Conservation (phyloP, 1,140 invertebrate genomes). For the Maconellicoccus hirsutus region DNA sequence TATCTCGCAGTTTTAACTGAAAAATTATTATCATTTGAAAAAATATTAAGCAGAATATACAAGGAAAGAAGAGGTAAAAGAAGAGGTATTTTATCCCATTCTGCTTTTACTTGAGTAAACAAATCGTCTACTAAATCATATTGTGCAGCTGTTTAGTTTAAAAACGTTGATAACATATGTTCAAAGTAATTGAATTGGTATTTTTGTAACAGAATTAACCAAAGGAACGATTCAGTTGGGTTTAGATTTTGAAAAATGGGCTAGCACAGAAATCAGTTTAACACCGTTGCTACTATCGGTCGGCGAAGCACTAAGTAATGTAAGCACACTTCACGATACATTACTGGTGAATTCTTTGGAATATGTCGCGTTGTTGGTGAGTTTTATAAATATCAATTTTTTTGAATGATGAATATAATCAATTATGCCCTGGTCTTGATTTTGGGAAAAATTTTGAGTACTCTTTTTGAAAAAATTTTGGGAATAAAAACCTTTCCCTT, state of each 20-base stretch:
- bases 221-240: neutral
- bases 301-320: neutral
- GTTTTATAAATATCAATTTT: neutral
- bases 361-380: neutral
- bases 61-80: constrained; percentile 28
- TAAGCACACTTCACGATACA: neutral
- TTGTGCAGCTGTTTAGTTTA: neutral
- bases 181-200: neutral
- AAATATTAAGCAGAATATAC: constrained; percentile 25
- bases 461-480: too few relatives aligned
- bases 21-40: constrained; percentile 26
- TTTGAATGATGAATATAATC: neutral
- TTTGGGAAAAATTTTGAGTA: too few relatives aligned
- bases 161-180: neutral
- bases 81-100: constrained; percentile 22
- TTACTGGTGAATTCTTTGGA: neutral
- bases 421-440: neutral
- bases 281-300: neutral
- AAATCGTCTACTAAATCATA: neutral
- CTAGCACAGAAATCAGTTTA: neutral
- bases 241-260: constrained; percentile 14
- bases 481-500: too few relatives aligned
- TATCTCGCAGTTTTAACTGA: constrained; percentile 25
- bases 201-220: neutral
- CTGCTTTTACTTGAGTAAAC: neutral